Base-by-base conservation (phyloP, 2,888 invertebrate genomes). In the Drosophila acutilabella region DNA sequence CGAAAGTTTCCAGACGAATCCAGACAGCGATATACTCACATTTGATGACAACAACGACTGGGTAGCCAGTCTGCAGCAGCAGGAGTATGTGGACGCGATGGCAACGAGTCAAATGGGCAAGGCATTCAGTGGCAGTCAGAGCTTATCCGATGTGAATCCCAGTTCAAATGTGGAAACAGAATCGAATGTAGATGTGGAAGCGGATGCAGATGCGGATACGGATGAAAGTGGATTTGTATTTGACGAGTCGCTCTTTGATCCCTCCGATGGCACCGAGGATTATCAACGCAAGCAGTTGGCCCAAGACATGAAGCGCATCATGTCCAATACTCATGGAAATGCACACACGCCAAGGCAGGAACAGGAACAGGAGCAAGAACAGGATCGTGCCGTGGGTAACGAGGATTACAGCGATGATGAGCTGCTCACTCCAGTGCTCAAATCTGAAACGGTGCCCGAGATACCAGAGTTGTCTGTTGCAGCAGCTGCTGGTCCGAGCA, bases 271-370 rank as follows among this genome's bases (percentile, higher is more conserved):
- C 44, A 80, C 89, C 20, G 90, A 90, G 50, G 91, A 91, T 44
- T 91, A 91, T 64, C 91, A 91, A 45, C 90, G 91, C 53, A 92
- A 92, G 64, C 92, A 91, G 68, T 78, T 92, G 38, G 90, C 90
- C 20, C 90, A 91, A 77, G 91, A 92, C 59, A 92, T 92, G 92
- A 84, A 91, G 68, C 92, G 92, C 20, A 92, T 92, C 47, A 91
- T 92, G 91, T 91, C 91, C 69, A 92, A 92, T 67, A 90, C 90
- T 40, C 88, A 75, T 36, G 52, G 54, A 30, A 69, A 69, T 33
- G 48, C 52, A 16, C 71, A 53, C 11, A 14, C 47, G 0, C 38
- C 54, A 10, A 53, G 48, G 16, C 60, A 61, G 54, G 52, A 53
- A n/a, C 62, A 59, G 33, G 58, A 56, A 0, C 60, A 61, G 51